Evolutionary conservation across 1,140 invertebrate genomes (phyloP), one percentile per base, ranked within the genome.

Genomic region (Pararge aegeria): DNA sequence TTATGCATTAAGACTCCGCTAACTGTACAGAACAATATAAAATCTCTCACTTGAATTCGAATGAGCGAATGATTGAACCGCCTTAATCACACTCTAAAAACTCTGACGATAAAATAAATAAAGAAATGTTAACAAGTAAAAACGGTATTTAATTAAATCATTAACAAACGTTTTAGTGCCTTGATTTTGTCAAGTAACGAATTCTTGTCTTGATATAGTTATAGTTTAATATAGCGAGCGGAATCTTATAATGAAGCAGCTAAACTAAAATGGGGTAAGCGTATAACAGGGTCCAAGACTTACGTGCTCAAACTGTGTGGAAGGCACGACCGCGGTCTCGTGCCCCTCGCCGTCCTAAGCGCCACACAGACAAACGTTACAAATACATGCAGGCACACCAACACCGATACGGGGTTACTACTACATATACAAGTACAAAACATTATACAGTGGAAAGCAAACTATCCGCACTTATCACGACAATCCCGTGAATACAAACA

Each of bases 311-410:
- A 80, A 84, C 55, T 73, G 77, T 73, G 81, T 78, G 65, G 77
- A 63, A 21, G 81, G 75, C 55, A 79, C 80, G 59, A 84, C 56
- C 38, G 77, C 56, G 48, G 80, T 83, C 80, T 78, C 82, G 71
- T 70, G 80, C 2, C 83, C 82, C 68, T 80, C 82, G 61, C 83
- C 81, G 75, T 72, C 80, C 83, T 87, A 79, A 58, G 68, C 75
- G 70, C 65, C 72, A 79, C 76, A 79, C 73, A 80, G 69, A 80
- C 49, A 72, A 42, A 61, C 60, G 70, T 62, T 67, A 73, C 72
- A 80, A 61, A 68, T 60, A 75, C 80, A 80, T 81, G 79, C 78
- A 81, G 69, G 74, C 74, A 75, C 71, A 85, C 82, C 80, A 56
- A 79, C 78, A 85, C 78, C 75, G 24, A 54, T 37, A 46, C 55